Percentiles rank a stretch among this genome's conserved stretches.
Conservation (phyloP, 2,113 vertebrate genomes). For the Corythoichthys intestinalis region DNA sequence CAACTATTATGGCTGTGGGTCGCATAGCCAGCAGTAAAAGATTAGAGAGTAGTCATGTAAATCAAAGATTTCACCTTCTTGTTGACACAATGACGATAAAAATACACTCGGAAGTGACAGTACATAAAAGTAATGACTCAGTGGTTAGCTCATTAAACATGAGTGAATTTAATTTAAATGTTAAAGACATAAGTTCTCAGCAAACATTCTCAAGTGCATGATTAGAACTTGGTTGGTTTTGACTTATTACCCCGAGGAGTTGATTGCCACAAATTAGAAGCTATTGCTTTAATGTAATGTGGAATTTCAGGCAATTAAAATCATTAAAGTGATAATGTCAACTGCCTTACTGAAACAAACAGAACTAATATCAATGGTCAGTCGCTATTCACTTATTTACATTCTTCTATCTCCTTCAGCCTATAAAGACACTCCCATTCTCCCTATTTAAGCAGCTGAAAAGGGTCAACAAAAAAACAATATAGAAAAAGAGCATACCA, state of each 20-base stretch:
- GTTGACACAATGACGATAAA: constrained; percentile 16
- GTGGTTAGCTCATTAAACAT: constrained; percentile 43
- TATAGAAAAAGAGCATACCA: too few relatives aligned
- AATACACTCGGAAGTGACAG: constrained; percentile 8
- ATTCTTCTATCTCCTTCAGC: too few relatives aligned
- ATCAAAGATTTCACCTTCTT: neutral
- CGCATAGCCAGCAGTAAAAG: neutral
- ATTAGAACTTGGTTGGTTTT: constrained; percentile 10
- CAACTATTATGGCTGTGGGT: neutral
- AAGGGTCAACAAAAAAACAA: too few relatives aligned
- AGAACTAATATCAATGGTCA: neutral
- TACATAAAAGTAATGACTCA: constrained; percentile 37
- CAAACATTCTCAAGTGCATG: constrained; percentile 22
- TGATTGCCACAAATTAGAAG: constrained; percentile 34
- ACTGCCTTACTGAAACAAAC: constrained; percentile 9
- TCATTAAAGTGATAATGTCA: constrained; percentile 33
- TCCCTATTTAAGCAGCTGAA: too few relatives aligned
- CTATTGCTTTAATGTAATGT: constrained; percentile 29
- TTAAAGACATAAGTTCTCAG: constrained; percentile 18
- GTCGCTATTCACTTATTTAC: neutral
- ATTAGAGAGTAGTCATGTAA: neutral
- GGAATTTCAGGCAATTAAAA: constrained; percentile 43
- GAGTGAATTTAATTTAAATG: constrained; percentile 23
- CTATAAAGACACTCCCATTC: too few relatives aligned
- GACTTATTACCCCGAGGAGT: neutral